Conservation (phyloP, 2,113 vertebrate genomes). For the Arenaria interpres region DNA sequence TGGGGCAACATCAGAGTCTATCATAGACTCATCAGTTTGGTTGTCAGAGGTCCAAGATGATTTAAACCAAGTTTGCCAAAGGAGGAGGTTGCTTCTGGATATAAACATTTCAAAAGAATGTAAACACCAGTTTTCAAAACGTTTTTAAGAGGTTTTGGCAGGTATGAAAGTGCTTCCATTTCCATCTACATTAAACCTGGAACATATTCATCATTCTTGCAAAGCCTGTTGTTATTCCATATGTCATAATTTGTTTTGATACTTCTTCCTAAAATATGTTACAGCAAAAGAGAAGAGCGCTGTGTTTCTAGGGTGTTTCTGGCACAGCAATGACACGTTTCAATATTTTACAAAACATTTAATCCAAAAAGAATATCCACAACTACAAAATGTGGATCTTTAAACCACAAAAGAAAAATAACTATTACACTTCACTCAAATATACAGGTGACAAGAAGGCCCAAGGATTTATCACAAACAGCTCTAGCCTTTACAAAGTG, state of each 20-base stretch:
- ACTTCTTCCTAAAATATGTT: not conserved
- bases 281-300: not conserved
- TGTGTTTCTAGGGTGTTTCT: not conserved
- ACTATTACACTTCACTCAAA: not conserved
- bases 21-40: accelerated
- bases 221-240: constrained; percentile 3
- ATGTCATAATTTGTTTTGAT: not conserved
- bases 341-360: not conserved
- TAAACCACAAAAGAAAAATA: not conserved
- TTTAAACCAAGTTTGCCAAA: constrained; percentile 10
- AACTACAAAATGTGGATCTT: not conserved
- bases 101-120: not conserved
- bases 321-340: not conserved
- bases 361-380: not conserved
- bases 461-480: not conserved
- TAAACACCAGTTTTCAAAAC: constrained; percentile 1
- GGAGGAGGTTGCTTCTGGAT: not conserved
- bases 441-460: not conserved
- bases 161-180: constrained; percentile 14
- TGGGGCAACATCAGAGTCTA: not conserved
- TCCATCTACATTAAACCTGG: not conserved
- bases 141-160: constrained; percentile 4
- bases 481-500: not conserved
- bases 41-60: not conserved
- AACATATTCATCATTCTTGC: constrained; percentile 7